phyloP scores from a whole-genome alignment of 2,888 invertebrate genomes.

The Camptogramma bilineatum region DNA sequence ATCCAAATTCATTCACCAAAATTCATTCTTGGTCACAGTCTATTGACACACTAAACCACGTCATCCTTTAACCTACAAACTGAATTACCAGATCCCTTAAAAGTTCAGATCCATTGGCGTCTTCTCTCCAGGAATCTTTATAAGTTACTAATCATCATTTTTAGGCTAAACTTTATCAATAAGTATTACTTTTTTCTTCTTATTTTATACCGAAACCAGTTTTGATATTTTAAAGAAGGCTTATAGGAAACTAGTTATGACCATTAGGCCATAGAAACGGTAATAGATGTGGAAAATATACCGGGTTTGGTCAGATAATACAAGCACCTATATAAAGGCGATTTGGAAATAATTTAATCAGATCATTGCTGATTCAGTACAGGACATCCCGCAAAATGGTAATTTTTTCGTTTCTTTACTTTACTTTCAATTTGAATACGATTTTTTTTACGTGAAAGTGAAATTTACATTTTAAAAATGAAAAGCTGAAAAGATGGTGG shows the following conservation, averaged over 20 bases:
- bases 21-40: background rate
- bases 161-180: background rate
- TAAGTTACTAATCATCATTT: constrained; percentile 5
- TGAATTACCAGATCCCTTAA: background rate
- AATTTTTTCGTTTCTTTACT: background rate
- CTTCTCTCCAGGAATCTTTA: background rate
- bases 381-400: constrained; percentile 34
- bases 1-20: too few species aligned
- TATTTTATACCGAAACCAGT: constrained; percentile 4
- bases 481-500: too few species aligned
- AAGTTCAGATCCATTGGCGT: background rate
- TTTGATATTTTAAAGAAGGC: background rate
- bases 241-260: background rate
- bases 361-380: constrained; percentile 20
- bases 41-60: background rate
- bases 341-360: constrained; percentile 5
- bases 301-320: constrained; percentile 15
- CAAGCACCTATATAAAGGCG: constrained; percentile 29
- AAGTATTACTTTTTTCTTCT: background rate
- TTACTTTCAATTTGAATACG: too few species aligned
- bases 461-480: too few species aligned
- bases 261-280: background rate
- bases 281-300: constrained; percentile 1
- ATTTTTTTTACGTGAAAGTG: too few species aligned
- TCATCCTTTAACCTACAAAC: background rate